Evolutionary conservation across 2,888 invertebrate species (phyloP).

Genomic region (Lepidonotus clava): DNA sequence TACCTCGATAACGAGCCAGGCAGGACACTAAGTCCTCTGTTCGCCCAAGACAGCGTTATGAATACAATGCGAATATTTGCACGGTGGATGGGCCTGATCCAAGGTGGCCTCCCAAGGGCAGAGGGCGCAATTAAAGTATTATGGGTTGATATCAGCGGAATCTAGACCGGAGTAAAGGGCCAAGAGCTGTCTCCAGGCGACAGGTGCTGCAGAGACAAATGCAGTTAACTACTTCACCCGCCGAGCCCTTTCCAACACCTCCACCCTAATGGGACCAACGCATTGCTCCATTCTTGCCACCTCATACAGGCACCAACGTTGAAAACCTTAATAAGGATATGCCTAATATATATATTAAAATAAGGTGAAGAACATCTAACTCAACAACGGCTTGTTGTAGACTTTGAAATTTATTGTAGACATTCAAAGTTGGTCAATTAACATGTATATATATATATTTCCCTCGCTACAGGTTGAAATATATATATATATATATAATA

Average conservation of each 20-base stretch:
- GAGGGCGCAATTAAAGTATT: slow-evolving; percentile 43
- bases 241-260: background rate
- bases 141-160: slow-evolving; percentile 36
- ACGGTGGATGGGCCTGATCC: slow-evolving; percentile 48
- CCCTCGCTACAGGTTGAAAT: too few relatives aligned
- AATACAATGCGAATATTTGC: background rate
- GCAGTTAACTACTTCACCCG: slow-evolving; percentile 15
- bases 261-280: background rate
- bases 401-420: too few relatives aligned
- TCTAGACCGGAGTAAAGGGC: background rate
- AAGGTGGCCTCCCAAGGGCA: background rate
- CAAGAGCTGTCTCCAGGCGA: slow-evolving; percentile 37
- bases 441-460: too few relatives aligned
- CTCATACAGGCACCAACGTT: too few relatives aligned
- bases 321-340: too few relatives aligned
- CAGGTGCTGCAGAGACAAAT: slow-evolving; percentile 36
- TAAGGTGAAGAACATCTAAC: too few relatives aligned
- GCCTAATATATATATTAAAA: too few relatives aligned
- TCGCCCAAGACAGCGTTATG: slow-evolving; percentile 7
- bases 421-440: too few relatives aligned
- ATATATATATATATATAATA: too few relatives aligned
- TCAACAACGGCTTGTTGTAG: too few relatives aligned
- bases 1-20: slow-evolving; percentile 27
- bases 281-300: too few relatives aligned
- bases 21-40: slow-evolving; percentile 42